phyloP scores from a whole-genome alignment of 2,888 invertebrate species.

The Steinernema hermaphroditum region DNA sequence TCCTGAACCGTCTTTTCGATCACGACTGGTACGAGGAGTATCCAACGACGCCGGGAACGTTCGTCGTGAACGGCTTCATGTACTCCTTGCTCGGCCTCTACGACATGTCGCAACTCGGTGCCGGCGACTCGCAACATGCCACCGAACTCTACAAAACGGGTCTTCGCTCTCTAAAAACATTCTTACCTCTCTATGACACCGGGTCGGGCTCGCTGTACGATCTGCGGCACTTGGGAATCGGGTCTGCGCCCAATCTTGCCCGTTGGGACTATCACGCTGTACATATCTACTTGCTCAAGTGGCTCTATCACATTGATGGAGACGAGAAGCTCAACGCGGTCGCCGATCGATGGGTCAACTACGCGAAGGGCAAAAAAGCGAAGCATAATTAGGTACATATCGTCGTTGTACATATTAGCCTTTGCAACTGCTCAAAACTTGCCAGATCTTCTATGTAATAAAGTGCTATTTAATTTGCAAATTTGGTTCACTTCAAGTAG shows the following conservation, averaged over 20 bases:
- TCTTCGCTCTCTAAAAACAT: conserved; percentile 77
- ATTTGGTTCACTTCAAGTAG: not conserved
- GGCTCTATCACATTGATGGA: conserved; percentile 78
- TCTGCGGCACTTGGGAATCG: conserved; percentile 84
- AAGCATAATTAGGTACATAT: conserved; percentile 51
- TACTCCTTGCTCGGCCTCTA: conserved; percentile 93
- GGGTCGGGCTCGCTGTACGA: conserved; percentile 95
- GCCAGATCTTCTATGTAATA: conserved; percentile 28
- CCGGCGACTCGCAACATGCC: conserved; percentile 24
- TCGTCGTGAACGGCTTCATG: conserved; percentile 96
- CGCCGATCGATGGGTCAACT: conserved; percentile 62
- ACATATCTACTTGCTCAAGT: conserved; percentile 84
- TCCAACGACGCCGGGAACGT: conserved; percentile 88
- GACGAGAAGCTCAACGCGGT: conserved; percentile 61
- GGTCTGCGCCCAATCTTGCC: conserved; percentile 82
- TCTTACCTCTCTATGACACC: conserved; percentile 88
- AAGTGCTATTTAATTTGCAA: not conserved
- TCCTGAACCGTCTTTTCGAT: conserved; percentile 73
- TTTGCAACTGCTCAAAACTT: not conserved
- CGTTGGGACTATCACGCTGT: conserved; percentile 96
- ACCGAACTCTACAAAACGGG: conserved; percentile 48
- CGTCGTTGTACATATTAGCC: not conserved
- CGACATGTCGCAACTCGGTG: conserved; percentile 74
- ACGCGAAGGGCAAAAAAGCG: conserved; percentile 60
- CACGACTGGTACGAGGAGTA: conserved; percentile 93